Conservation (phyloP, 2,797 vertebrate species). For the Macropodus opercularis region DNA sequence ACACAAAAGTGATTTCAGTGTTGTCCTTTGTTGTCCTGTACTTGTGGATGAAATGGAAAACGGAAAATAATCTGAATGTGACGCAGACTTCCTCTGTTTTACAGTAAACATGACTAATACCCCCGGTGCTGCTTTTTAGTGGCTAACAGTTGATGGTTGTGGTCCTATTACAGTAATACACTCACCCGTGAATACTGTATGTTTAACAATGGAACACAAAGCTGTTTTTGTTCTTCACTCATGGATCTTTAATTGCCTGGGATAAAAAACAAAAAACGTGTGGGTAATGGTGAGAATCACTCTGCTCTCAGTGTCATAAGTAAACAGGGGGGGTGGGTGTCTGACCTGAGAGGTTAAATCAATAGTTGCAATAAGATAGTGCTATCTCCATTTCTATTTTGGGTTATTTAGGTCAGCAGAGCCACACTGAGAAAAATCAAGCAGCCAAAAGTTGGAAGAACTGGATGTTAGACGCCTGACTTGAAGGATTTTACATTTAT, state of each 20-base stretch:
- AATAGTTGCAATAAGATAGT: constrained; percentile 54
- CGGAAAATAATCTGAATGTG: too few relatives aligned
- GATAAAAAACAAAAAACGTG: too few relatives aligned
- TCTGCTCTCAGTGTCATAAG: constrained; percentile 26
- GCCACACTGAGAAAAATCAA: constrained; percentile 1
- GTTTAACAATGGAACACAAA: too few relatives aligned
- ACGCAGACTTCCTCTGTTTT: constrained; percentile 3
- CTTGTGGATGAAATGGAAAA: background rate
- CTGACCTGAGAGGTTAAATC: constrained; percentile 52
- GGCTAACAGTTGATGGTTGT: background rate
- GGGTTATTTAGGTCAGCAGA: constrained; percentile 34
- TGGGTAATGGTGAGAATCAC: constrained; percentile 8
- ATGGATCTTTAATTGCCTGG: background rate
- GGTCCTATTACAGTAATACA: background rate
- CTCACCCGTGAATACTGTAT: background rate
- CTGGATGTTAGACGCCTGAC: constrained; percentile 3
- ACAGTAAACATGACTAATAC: background rate
- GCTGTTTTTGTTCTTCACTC: background rate
- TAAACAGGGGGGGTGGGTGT: constrained; percentile 25
- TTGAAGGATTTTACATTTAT: background rate
- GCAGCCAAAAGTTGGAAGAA: constrained; percentile 2
- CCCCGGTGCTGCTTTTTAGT: background rate
- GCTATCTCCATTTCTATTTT: constrained; percentile 59
- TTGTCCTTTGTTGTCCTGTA: background rate
- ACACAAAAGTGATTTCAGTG: too few relatives aligned